A percentile compares a stretch with the other conserved stretches of the same genome.
phyloP scores from a whole-genome alignment of 2,888 invertebrate species.

The Epinotia ramella region DNA sequence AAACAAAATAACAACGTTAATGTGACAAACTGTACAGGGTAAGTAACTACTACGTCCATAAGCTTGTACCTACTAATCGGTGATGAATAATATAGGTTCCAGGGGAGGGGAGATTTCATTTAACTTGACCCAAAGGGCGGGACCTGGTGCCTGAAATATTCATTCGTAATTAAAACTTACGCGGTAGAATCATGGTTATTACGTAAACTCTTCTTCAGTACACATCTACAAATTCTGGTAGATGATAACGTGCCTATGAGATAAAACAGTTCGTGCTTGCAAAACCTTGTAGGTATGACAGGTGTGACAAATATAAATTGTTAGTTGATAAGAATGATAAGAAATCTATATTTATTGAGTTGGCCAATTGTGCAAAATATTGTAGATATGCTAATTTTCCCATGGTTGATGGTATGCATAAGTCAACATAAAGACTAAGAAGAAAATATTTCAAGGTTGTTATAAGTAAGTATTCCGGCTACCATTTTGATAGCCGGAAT shows the following conservation, averaged over 20 bases:
- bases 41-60: constrained; percentile 6
- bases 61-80: neutral
- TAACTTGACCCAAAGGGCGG: constrained; percentile 34
- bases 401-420: neutral
- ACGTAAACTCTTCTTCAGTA: constrained; percentile 45
- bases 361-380: neutral
- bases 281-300: neutral
- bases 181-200: constrained; percentile 45
- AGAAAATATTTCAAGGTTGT: no score
- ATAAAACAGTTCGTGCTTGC: neutral
- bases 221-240: constrained; percentile 8
- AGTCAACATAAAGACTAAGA: neutral
- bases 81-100: constrained; percentile 26
- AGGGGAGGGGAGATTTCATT: constrained; percentile 21
- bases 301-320: neutral
- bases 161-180: constrained; percentile 62
- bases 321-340: neutral
- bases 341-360: constrained; percentile 2
- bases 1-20: constrained; percentile 33
- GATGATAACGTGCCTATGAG: constrained; percentile 9
- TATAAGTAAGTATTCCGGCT: no score
- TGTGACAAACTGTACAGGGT: constrained; percentile 26
- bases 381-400: neutral
- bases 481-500: no score
- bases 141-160: constrained; percentile 47